Evolutionary conservation across 2,888 invertebrate species (phyloP).

Genomic region (Agrotis segetum): DNA sequence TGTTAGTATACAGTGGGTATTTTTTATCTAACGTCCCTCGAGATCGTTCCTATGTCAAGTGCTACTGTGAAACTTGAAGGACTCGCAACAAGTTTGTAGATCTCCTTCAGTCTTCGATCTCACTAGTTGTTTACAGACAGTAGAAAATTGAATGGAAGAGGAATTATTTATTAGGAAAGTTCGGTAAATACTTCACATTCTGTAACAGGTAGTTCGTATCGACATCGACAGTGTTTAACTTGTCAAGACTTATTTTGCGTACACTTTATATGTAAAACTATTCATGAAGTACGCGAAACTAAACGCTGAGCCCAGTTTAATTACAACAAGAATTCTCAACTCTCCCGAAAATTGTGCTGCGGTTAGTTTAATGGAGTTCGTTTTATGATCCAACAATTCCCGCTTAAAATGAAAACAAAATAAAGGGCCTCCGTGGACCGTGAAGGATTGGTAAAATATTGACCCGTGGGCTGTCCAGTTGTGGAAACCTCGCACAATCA

Average conservation of each 20-base stretch:
- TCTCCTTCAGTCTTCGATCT: background rate
- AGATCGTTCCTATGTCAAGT: conserved; percentile 38
- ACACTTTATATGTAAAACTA: conserved; percentile 77
- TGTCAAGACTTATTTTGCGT: conserved; percentile 46
- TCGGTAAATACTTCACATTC: background rate
- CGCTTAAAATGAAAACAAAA: conserved; percentile 52
- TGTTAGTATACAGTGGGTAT: conserved; percentile 13
- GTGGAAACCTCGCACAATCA: conserved; percentile 17
- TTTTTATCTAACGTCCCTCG: conserved; percentile 22
- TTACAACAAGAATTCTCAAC: conserved; percentile 66
- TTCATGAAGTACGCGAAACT: conserved; percentile 68
- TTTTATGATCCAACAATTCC: conserved; percentile 54
- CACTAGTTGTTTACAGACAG: background rate
- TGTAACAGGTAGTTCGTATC: conserved; percentile 18
- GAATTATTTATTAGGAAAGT: background rate
- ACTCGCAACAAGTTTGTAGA: conserved; percentile 9
- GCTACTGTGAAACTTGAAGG: conserved; percentile 4
- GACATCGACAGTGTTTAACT: conserved; percentile 27
- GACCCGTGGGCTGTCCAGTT: conserved; percentile 13
- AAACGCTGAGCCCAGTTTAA: conserved; percentile 65
- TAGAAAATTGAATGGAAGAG: background rate
- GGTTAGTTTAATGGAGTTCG: conserved; percentile 51
- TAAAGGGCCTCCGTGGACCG: conserved; percentile 34
- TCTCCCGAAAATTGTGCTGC: conserved; percentile 70
- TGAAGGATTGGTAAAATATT: conserved; percentile 56